A percentile compares a stretch with the other conserved stretches of the same genome.
These are phyloP conservation scores for Zeuzera pyrina DNA, from an alignment of 2,888 invertebrate genomes.

Conservation along the genomic window DNA sequence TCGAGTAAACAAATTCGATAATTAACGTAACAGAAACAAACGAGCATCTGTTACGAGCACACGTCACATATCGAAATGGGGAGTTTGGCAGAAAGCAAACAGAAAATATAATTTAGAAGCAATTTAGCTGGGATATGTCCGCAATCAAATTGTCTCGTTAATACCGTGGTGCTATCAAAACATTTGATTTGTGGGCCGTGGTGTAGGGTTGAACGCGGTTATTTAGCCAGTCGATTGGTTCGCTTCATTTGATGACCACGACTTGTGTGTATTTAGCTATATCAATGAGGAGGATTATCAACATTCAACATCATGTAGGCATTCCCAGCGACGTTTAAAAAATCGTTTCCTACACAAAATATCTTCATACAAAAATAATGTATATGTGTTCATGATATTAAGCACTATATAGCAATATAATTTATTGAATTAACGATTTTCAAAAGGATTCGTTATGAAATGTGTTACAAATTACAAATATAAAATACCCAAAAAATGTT, in stretches of 20 bases:
- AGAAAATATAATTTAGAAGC: slow-evolving; percentile 74
- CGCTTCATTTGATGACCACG: slow-evolving; percentile 53
- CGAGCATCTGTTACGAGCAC: slow-evolving; percentile 45
- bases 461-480: slow-evolving; percentile 10
- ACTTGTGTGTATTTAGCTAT: slow-evolving; percentile 48
- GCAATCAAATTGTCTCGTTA: slow-evolving; percentile 75
- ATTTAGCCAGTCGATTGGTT: slow-evolving; percentile 58
- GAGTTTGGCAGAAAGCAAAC: slow-evolving; percentile 71
- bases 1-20: slow-evolving; percentile 48
- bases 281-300: not conserved
- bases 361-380: too few species aligned
- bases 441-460: not conserved
- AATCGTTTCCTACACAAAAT: too few species aligned
- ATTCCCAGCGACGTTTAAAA: slow-evolving; percentile 2
- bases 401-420: too few species aligned
- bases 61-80: slow-evolving; percentile 57
- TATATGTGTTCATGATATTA: too few species aligned
- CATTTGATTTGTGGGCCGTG: slow-evolving; percentile 68
- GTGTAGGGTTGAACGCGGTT: slow-evolving; percentile 49
- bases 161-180: slow-evolving; percentile 70
- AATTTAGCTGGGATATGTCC: slow-evolving; percentile 72
- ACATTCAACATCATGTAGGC: slow-evolving; percentile 9
- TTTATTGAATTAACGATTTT: too few species aligned
- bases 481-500: slow-evolving; percentile 28
- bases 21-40: slow-evolving; percentile 59